A percentile compares a stretch with the other conserved stretches of the same genome.
Conservation (phyloP, 2,888 invertebrate species). For the Gymnosoma rotundatum region DNA sequence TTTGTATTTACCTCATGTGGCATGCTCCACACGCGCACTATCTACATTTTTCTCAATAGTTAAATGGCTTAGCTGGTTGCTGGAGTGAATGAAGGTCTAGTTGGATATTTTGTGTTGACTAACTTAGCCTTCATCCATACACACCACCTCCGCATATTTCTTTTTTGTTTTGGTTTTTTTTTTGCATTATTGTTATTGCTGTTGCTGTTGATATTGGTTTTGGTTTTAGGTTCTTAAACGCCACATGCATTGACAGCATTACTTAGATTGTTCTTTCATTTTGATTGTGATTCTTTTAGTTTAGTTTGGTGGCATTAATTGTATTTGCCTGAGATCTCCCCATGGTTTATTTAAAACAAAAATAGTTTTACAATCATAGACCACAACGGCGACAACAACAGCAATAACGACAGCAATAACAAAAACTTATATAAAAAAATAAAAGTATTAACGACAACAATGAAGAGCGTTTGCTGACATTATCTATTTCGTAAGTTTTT, state of each 20-base stretch:
- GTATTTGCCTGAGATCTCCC: conserved; percentile 53
- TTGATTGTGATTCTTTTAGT: conserved; percentile 43
- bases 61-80: conserved; percentile 36
- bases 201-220: background rate
- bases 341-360: conserved; percentile 69
- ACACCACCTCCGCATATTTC: conserved; percentile 66
- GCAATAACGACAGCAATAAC: conserved; percentile 34
- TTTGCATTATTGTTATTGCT: conserved; percentile 4
- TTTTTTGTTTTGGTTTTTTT: background rate
- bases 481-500: conserved; percentile 52
- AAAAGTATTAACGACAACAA: conserved; percentile 46
- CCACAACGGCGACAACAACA: conserved; percentile 67
- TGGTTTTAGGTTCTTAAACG: conserved; percentile 51
- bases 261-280: conserved; percentile 49
- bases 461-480: conserved; percentile 60
- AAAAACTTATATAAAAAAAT: conserved; percentile 7
- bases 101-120: conserved; percentile 42
- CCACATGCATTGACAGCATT: conserved; percentile 67
- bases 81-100: conserved; percentile 25
- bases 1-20: conserved; percentile 64
- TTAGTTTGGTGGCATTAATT: conserved; percentile 37
- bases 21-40: conserved; percentile 67
- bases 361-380: conserved; percentile 68
- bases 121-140: conserved; percentile 61
- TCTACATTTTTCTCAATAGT: conserved; percentile 53